A percentile compares a stretch with the other conserved stretches of the same genome.
Evolutionary conservation across 92 coral and sea anemone genomes (phyloP).

Genomic region (Siderastrea radians): DNA sequence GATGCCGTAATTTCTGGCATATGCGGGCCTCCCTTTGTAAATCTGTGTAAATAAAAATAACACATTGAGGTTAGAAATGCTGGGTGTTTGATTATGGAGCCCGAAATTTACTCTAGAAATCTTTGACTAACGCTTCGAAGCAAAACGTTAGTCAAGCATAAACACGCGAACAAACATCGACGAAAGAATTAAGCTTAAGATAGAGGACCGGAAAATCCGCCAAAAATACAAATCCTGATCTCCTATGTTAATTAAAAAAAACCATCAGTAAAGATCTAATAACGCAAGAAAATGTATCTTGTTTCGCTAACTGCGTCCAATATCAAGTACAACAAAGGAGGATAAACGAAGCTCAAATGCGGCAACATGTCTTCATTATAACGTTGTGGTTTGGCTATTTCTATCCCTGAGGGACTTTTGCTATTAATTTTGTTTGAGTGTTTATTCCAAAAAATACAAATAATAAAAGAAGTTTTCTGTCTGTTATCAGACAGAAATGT

Average conservation of each 20-base stretch:
- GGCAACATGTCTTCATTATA: neutral
- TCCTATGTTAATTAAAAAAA: neutral
- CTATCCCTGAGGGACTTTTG: constrained; percentile 25
- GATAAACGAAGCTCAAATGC: neutral
- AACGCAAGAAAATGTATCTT: neutral
- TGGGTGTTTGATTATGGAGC: neutral
- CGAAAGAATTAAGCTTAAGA: neutral
- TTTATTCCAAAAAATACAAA: constrained; percentile 4
- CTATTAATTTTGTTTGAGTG: neutral
- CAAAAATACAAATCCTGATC: neutral
- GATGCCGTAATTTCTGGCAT: constrained; percentile 91
- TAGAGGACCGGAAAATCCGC: neutral
- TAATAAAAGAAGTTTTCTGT: neutral
- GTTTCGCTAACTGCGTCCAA: constrained; percentile 6
- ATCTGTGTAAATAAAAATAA: constrained; percentile 69
- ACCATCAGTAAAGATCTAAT: constrained; percentile 4
- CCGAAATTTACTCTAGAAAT: constrained; percentile 4
- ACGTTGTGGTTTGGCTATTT: constrained; percentile 9
- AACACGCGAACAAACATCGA: neutral
- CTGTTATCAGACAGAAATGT: constrained; percentile 8
- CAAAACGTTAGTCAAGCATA: constrained; percentile 1
- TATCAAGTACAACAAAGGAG: neutral
- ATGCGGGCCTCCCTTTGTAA: constrained; percentile 94
- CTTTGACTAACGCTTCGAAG: neutral
- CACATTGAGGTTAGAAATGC: constrained; percentile 22